Conservation (phyloP, 2,113 vertebrate species). For the Muntiacus reevesi region DNA sequence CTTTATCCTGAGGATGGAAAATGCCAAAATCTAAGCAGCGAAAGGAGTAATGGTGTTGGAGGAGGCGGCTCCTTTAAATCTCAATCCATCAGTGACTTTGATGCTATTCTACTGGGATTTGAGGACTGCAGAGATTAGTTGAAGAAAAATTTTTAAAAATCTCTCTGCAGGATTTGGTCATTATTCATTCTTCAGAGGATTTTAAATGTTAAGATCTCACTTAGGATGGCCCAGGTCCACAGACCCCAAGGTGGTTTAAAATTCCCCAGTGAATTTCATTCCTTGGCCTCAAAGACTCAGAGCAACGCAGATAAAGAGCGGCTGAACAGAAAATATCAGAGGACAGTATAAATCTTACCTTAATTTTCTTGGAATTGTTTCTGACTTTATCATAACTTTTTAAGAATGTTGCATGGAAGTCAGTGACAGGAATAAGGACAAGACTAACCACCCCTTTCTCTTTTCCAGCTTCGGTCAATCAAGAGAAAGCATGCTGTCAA, state of each 20-base stretch:
- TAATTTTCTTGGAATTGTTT: not conserved
- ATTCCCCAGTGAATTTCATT: not conserved
- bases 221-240: not conserved
- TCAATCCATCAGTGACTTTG: not conserved
- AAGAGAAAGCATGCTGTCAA: not conserved
- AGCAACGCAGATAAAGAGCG: not conserved
- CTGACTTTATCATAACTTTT: not conserved
- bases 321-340: not conserved
- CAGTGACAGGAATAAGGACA: not conserved
- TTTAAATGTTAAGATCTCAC: not conserved
- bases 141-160: not conserved
- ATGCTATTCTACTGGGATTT: not conserved
- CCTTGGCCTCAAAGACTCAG: not conserved
- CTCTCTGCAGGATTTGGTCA: not conserved
- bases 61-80: not conserved
- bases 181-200: not conserved
- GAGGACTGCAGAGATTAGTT: not conserved
- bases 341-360: not conserved
- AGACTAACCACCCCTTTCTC: not conserved
- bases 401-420: not conserved
- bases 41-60: not conserved
- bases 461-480: not conserved
- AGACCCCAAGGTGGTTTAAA: not conserved
- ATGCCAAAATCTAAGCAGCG: not conserved
- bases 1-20: not conserved